phyloP scores from a whole-genome alignment of 2,797 vertebrate genomes.

The Buphagus erythrorhynchus region DNA sequence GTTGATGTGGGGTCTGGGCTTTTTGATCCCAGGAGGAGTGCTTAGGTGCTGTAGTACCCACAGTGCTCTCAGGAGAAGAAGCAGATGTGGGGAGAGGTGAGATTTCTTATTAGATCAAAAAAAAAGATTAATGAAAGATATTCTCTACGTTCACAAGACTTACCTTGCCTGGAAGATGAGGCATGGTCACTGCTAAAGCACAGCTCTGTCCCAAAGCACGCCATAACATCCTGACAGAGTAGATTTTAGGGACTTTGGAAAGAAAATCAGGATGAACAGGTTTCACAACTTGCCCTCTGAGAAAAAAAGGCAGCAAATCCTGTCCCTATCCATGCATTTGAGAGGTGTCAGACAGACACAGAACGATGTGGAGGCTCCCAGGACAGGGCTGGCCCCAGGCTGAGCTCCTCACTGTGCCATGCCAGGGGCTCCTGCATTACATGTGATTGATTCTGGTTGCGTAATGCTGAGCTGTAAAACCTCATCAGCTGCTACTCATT shows the following conservation, averaged over 20 bases:
- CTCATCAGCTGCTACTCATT: conserved; percentile 68
- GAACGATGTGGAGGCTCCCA: background rate
- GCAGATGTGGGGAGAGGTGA: background rate
- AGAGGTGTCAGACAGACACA: background rate
- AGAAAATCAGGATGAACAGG: background rate
- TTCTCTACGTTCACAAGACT: background rate
- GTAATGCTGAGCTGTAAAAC: conserved; percentile 24
- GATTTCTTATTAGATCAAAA: background rate
- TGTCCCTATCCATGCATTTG: background rate
- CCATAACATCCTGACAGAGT: background rate
- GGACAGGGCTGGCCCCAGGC: background rate
- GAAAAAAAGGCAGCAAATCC: background rate
- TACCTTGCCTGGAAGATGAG: background rate
- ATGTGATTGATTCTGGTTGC: background rate
- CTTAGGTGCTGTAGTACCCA: background rate
- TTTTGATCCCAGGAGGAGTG: background rate
- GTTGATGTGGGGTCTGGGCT: background rate
- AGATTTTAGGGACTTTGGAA: background rate
- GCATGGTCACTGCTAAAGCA: background rate
- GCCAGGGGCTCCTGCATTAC: background rate
- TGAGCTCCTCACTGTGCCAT: background rate
- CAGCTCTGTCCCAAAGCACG: background rate
- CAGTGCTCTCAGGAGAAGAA: background rate
- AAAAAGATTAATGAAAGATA: background rate
- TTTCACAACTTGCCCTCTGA: background rate